Evolutionary conservation across 2,888 invertebrate species (phyloP).

Genomic region (Zaprionus bogoriensis): DNA sequence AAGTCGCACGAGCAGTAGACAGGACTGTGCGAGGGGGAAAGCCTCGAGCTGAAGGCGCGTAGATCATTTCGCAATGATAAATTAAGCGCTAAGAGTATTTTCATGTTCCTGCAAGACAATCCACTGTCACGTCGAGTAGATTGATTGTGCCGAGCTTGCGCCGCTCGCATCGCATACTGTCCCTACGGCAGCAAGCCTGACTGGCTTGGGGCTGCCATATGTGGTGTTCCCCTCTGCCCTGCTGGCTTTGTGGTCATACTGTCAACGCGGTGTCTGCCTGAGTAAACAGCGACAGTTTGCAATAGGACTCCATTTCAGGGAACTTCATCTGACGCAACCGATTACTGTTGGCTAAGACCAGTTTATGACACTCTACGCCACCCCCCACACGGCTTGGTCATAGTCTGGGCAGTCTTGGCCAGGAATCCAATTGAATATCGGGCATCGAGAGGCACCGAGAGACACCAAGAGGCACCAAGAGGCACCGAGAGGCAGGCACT

Average conservation of each 20-base stretch:
- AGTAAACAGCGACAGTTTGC: conserved; percentile 63
- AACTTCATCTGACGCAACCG: conserved; percentile 58
- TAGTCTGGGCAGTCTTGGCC: neutral
- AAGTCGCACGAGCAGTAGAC: conserved; percentile 30
- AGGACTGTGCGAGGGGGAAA: neutral
- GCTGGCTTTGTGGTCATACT: conserved; percentile 59
- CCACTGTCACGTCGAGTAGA: conserved; percentile 80
- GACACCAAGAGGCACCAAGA: too few relatives aligned
- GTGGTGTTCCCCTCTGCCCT: conserved; percentile 44
- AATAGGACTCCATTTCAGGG: conserved; percentile 62
- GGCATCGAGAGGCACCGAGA: conserved; percentile 6
- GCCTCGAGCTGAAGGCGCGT: conserved; percentile 35
- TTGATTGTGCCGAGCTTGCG: conserved; percentile 76
- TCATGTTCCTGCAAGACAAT: conserved; percentile 81
- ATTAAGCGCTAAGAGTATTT: conserved; percentile 82
- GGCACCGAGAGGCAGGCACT: conserved; percentile 31
- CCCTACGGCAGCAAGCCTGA: neutral
- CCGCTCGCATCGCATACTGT: neutral
- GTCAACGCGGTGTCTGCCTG: conserved; percentile 69
- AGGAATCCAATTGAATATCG: conserved; percentile 4
- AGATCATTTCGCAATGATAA: conserved; percentile 82
- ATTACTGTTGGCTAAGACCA: conserved; percentile 54
- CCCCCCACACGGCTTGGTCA: too few relatives aligned
- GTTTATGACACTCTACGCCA: conserved; percentile 58
- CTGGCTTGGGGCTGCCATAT: conserved; percentile 39